These are phyloP conservation scores for Danio choprae DNA, from an alignment of 2,797 vertebrate genomes.

Conservation along the genomic window DNA sequence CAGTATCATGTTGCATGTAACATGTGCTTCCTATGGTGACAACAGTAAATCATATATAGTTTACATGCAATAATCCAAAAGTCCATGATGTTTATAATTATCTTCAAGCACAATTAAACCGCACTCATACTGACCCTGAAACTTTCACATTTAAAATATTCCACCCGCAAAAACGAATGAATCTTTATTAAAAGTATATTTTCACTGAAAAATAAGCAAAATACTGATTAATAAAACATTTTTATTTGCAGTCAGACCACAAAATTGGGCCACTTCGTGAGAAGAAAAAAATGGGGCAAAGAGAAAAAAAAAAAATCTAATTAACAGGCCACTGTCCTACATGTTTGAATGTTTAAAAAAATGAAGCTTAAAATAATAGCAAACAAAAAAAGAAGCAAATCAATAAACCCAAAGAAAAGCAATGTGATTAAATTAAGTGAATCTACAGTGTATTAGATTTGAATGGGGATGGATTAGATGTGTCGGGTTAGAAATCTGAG, in stretches of 20 bases:
- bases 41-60: too few species aligned
- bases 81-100: too few species aligned
- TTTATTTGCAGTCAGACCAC: not conserved
- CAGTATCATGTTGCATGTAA: too few species aligned
- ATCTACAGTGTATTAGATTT: constrained; percentile 39
- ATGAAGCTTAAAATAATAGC: not conserved
- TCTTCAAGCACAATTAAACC: too few species aligned
- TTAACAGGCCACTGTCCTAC: not conserved
- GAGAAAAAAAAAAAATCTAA: not conserved
- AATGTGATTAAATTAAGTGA: constrained; percentile 9
- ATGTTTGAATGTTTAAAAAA: not conserved
- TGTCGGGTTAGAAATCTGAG: constrained; percentile 44
- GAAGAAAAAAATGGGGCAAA: not conserved
- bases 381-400: constrained; percentile 6
- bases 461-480: constrained; percentile 49
- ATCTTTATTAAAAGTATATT: not conserved
- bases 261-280: not conserved
- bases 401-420: not conserved
- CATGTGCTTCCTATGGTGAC: too few species aligned
- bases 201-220: too few species aligned
- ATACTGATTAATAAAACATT: not conserved
- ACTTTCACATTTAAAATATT: not conserved
- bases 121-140: not conserved
- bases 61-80: too few species aligned
- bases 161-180: not conserved